These are phyloP conservation scores for Alethe castanea DNA, from an alignment of 2,113 vertebrate species.

Conservation along the genomic window DNA sequence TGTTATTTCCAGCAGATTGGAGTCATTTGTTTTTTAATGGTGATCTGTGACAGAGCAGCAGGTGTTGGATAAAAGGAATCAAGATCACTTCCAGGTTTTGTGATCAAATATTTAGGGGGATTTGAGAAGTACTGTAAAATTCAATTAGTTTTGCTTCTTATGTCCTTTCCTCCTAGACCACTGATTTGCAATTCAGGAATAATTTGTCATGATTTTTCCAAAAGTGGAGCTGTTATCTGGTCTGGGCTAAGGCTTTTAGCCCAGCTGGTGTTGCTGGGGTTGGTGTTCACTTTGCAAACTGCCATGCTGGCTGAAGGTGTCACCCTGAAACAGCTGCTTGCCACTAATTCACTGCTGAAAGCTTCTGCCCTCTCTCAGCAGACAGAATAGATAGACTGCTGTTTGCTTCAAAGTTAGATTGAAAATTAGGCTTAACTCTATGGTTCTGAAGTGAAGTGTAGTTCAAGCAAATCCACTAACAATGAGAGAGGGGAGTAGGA, in stretches of 20 bases:
- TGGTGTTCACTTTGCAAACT: background rate
- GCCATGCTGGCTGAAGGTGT: background rate
- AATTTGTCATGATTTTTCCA: background rate
- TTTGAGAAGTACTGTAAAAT: slow-evolving; percentile 25
- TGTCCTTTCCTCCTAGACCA: background rate
- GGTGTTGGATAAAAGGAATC: slow-evolving; percentile 27
- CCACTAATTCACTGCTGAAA: background rate
- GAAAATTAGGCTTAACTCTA: background rate
- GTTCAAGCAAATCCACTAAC: background rate
- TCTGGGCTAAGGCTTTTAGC: background rate
- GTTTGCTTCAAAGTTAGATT: background rate
- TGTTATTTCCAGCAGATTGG: slow-evolving; percentile 49
- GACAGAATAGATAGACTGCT: background rate
- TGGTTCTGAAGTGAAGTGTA: background rate
- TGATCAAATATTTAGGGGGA: slow-evolving; percentile 5
- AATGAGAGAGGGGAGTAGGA: background rate
- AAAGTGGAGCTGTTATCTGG: background rate
- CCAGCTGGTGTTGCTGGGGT: background rate
- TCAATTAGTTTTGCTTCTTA: slow-evolving; percentile 16
- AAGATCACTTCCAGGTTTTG: background rate
- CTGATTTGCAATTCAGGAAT: background rate
- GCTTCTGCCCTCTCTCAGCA: background rate
- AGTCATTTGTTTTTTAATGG: slow-evolving; percentile 21
- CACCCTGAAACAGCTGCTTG: background rate
- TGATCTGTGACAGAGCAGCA: slow-evolving; percentile 17